Evolutionary conservation across 2,113 vertebrate genomes (phyloP).

Genomic region (Myrmecophaga tridactyla): DNA sequence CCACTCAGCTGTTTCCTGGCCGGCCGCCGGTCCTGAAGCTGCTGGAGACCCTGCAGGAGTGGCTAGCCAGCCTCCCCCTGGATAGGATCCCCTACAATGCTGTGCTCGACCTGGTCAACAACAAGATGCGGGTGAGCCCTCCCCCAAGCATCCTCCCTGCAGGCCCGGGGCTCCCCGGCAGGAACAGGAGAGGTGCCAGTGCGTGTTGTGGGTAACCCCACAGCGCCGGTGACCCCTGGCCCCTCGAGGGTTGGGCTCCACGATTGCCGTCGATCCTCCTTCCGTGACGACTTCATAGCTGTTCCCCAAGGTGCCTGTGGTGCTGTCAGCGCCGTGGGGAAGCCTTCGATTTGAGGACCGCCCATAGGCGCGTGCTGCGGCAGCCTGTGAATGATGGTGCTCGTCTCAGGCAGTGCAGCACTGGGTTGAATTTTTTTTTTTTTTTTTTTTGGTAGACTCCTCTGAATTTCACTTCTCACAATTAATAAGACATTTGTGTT

Average conservation of each 20-base stretch:
- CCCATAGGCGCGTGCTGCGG: too few species aligned
- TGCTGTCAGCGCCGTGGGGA: neutral
- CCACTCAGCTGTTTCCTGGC: constrained; percentile 92
- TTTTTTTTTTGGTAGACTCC: neutral
- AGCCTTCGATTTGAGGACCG: neutral
- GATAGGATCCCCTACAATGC: constrained; percentile 94
- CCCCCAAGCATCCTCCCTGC: neutral
- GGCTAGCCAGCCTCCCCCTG: constrained; percentile 93
- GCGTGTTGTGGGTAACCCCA: too few species aligned
- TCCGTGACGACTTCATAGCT: too few species aligned
- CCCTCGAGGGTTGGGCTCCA: too few species aligned
- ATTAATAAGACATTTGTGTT: fast-evolving
- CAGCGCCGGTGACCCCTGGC: too few species aligned
- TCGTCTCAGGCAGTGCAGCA: fast-evolving
- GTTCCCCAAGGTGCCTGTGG: too few species aligned
- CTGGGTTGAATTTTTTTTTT: fast-evolving
- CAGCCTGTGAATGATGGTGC: fast-evolving
- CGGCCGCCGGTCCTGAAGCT: constrained; percentile 90
- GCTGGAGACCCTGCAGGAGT: constrained; percentile 94
- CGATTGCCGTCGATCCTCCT: too few species aligned
- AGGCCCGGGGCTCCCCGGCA: too few species aligned
- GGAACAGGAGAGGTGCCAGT: too few species aligned
- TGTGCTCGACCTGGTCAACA: constrained; percentile 95
- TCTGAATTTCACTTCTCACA: too few species aligned
- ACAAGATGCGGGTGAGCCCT: constrained; percentile 94